phyloP scores from a whole-genome alignment of 1,140 invertebrate species.

The Sesamia nonagrioides region DNA sequence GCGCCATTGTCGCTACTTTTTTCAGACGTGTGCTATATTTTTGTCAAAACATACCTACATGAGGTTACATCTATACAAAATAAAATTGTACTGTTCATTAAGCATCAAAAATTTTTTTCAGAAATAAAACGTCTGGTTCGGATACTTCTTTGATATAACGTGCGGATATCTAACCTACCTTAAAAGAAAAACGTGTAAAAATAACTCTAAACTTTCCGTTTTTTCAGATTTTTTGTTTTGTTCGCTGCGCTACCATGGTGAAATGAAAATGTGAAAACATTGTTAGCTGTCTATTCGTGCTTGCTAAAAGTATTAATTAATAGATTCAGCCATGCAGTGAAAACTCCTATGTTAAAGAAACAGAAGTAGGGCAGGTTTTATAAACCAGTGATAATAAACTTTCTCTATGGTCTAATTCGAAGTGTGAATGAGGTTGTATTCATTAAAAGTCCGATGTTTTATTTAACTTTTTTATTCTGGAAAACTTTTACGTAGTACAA shows the following conservation, averaged over 20 bases:
- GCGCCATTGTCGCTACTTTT: no score
- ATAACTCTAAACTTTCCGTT: background rate
- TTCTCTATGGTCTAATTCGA: background rate
- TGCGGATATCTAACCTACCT: no score
- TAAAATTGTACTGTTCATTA: no score
- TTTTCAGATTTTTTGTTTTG: constrained; percentile 12
- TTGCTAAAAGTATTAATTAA: constrained; percentile 34
- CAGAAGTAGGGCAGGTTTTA: constrained; percentile 7
- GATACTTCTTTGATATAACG: no score
- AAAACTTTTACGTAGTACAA: background rate
- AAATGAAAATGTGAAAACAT: background rate
- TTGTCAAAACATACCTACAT: no score
- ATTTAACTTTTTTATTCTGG: background rate
- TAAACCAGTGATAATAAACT: background rate
- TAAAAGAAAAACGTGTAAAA: no score
- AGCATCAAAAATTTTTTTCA: no score
- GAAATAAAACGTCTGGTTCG: no score
- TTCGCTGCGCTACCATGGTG: constrained; percentile 16
- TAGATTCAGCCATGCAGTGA: background rate
- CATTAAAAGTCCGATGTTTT: background rate
- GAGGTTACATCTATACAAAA: no score
- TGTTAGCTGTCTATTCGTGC: constrained; percentile 23
- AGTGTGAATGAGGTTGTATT: background rate
- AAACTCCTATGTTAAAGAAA: background rate
- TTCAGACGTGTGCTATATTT: no score